Base-by-base conservation (phyloP, 1,140 invertebrate species). In the Nephila pilipes region DNA sequence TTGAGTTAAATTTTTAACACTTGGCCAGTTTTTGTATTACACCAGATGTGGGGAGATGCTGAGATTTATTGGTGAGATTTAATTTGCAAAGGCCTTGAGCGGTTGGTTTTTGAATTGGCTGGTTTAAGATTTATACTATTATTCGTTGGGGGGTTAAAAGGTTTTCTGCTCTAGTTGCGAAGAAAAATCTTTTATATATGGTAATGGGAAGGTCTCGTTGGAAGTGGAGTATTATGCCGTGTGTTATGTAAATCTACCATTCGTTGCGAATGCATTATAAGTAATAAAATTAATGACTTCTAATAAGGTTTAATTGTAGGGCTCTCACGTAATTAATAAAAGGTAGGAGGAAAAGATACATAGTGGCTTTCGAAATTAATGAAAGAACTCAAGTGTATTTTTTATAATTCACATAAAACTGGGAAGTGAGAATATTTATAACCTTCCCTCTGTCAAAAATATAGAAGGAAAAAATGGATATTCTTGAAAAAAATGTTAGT, bases 1-100 rank as follows among this genome's bases (percentile, higher is more conserved):
- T 22, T 8, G 58, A 46, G 65, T 90, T 75, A 32, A 88, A 88
- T 88, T 88, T 88, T 88, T 75, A 69, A 75, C 87, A 88, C 87
- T 18, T 54, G 57, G 57, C 55, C 29, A 29, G 14, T 20, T 60
- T 58, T 29, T 60, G 83, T 12, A 60, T 25, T 32, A n/a, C 14
- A 1, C 58, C 83, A 2, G 5, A 25, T 32, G 25, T 75, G 25
- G 38, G 18, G 65, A n/a, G 38, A 69, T 32, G 60, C 85, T 1
- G 55, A 87, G 85, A 87, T 87, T 87, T 87, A 87, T 87, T 8
- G 46, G 12, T 63, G 57, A 36, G 85, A 60, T 60, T 87, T 87
- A 87, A 87, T 87, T 87, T 87, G 85, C 22, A 60, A 38, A 60
- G 85, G 55, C 55, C 55, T 85, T 85, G 83, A 87, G 69, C 0